Base-by-base conservation (phyloP, 2,888 invertebrate genomes). In the Tenthredo scrophulariae region DNA sequence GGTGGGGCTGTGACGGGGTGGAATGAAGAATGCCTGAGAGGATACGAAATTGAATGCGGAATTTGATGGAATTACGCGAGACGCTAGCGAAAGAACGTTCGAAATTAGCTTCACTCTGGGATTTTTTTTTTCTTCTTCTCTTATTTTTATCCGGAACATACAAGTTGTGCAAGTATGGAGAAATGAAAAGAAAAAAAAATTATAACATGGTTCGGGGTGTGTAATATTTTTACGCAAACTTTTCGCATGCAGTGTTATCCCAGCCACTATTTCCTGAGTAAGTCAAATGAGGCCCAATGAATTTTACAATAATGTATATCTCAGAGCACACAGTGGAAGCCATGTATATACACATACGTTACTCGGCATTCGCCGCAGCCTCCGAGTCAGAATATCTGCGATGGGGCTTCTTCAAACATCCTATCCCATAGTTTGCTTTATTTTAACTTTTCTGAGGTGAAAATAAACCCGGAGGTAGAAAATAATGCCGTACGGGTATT, bases 41-140 rank as follows among this genome's bases (percentile, higher is more conserved):
- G 83, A 83, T 83, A 50, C 83, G 83, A 83, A 83, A 83, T 83
- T 83, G 83, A 83, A 83, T 83, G 83, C 70, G 83, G 83, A 65
- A 67, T 83, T 83, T 83, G 70, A 83, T 83, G 83, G 83, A 83
- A 70, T 83, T 83, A 83, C 83, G 67, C 33, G 18, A 65, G 67
- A 80, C 62, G 80, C 80, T 40, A 37, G 80, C 40, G 40, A 62
- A 80, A 83, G 67, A 67, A 83, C 82, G 83, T 67, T 67, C 67
- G 50, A 67, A 83, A 83, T 83, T 83, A 67, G 83, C 67, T 67
- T 83, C 70, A 50, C 46, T 67, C 46, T 50, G 26, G 67, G 10
- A 33, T 83, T 46, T 46, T 46, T 58, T 37, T 79, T 54, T 74
- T 43, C 5, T 18, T 33, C 0, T 33, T 33, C 4, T 33, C 37